Evolutionary conservation across 2,888 invertebrate species (phyloP).

Genomic region (Nebria salina): DNA sequence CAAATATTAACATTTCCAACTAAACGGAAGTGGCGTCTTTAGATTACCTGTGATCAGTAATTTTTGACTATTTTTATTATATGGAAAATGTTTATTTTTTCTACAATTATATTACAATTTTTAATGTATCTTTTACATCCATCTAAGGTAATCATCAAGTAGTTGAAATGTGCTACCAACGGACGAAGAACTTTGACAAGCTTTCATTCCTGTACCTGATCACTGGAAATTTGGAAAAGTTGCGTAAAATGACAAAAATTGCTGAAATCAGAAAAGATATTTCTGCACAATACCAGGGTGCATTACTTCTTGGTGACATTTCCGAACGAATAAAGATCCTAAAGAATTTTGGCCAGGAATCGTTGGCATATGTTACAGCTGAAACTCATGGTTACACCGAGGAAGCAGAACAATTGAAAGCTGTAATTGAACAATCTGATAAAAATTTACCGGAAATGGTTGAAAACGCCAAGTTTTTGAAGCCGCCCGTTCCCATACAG

Average conservation of each 20-base stretch:
- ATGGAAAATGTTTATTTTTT: too few relatives aligned
- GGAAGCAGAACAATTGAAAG: conserved; percentile 78
- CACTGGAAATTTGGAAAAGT: conserved; percentile 97
- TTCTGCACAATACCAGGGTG: conserved; percentile 96
- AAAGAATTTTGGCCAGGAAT: conserved; percentile 77
- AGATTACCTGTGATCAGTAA: too few relatives aligned
- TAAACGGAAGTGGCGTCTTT: too few relatives aligned
- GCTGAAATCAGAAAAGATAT: conserved; percentile 98
- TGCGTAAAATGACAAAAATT: conserved; percentile 99
- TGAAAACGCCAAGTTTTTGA: conserved; percentile 78
- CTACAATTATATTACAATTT: too few relatives aligned
- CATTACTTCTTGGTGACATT: conserved; percentile 84
- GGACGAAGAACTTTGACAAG: conserved; percentile 99
- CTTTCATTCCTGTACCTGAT: conserved; percentile 97
- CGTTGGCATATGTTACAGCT: conserved; percentile 93
- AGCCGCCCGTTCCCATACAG: conserved; percentile 89
- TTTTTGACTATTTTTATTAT: too few relatives aligned
- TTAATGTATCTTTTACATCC: not conserved
- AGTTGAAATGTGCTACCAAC: conserved; percentile 99
- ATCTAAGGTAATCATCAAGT: conserved; percentile 78
- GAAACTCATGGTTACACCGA: conserved; percentile 88
- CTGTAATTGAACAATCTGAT: conserved; percentile 72
- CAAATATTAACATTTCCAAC: too few relatives aligned
- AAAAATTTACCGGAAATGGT: conserved; percentile 77
- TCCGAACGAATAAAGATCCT: conserved; percentile 87